Evolutionary conservation across 2,113 vertebrate species (phyloP).

Genomic region (Cyprinodon variegatus): DNA sequence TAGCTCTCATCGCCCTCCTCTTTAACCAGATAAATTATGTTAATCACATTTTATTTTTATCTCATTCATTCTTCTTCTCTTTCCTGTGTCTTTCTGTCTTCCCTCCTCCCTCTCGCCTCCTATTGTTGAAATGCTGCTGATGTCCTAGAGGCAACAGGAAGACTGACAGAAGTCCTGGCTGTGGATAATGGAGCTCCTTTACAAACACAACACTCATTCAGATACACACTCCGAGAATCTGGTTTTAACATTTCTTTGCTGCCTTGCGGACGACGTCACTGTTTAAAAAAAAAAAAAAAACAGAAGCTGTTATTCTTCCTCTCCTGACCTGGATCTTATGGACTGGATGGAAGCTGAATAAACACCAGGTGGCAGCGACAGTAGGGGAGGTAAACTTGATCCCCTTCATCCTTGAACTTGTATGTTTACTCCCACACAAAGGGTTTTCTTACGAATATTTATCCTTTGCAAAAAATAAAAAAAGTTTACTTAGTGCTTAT

Average conservation of each 20-base stretch:
- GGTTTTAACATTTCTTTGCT: constrained; percentile 21
- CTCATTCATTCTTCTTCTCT: background rate
- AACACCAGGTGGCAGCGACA: background rate
- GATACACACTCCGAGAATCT: constrained; percentile 10
- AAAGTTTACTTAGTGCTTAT: no score
- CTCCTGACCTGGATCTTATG: constrained; percentile 14
- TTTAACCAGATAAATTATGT: background rate
- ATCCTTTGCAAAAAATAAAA: no score
- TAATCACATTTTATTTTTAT: constrained; percentile 25
- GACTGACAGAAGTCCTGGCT: constrained; percentile 36
- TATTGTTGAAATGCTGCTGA: constrained; percentile 39
- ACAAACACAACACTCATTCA: constrained; percentile 44
- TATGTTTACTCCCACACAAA: background rate
- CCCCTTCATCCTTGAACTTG: background rate
- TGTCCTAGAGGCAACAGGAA: constrained; percentile 37
- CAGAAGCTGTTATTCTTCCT: background rate
- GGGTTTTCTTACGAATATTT: background rate
- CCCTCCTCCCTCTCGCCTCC: constrained; percentile 19
- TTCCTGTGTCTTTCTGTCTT: background rate
- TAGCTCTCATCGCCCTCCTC: background rate
- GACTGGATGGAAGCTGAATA: background rate
- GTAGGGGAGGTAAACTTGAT: background rate
- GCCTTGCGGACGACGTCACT: constrained; percentile 9
- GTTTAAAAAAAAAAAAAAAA: constrained; percentile 8
- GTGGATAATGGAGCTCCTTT: constrained; percentile 51